Percentiles rank a stretch among this genome's conserved stretches.
Evolutionary conservation across 1,140 invertebrate genomes (phyloP).

Genomic region (Geopemphigus sp.): DNA sequence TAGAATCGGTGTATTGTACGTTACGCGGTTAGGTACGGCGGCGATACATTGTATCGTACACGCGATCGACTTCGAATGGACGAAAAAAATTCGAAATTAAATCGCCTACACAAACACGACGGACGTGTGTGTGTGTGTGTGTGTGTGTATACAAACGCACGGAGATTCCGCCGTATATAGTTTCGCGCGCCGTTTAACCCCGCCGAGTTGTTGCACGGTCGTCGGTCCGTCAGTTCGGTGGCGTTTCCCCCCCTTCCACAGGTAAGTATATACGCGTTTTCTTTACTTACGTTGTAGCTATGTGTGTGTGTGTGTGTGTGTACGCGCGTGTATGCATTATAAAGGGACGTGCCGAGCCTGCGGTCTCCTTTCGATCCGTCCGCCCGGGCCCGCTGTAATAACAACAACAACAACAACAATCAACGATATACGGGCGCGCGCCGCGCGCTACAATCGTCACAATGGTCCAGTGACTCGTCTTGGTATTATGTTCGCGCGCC

Average conservation of each 20-base stretch:
- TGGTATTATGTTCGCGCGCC: conserved; percentile 14
- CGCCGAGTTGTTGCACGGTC: too few relatives aligned
- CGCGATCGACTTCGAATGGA: conserved; percentile 9
- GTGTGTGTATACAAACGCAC: neutral
- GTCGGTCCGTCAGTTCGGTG: conserved; percentile 7
- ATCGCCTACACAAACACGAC: conserved; percentile 25
- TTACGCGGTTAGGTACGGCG: neutral
- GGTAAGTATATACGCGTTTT: neutral
- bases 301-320: neutral
- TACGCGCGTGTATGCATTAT: neutral
- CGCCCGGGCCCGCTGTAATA: conserved; percentile 27
- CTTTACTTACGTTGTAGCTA: too few relatives aligned
- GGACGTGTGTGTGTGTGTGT: neutral
- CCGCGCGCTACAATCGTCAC: neutral
- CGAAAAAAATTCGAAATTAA: conserved; percentile 25
- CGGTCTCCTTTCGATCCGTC: neutral
- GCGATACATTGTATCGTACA: neutral
- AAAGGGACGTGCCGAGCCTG: conserved; percentile 30
- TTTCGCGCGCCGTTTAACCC: too few relatives aligned
- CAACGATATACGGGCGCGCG: neutral
- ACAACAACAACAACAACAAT: conserved; percentile 38
- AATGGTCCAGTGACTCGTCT: conserved; percentile 34
- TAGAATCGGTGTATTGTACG: neutral
- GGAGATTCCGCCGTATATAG: neutral
- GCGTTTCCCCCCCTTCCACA: neutral